Evolutionary conservation across 1,140 invertebrate genomes (phyloP).

Genomic region (Drosophila carrolli): DNA sequence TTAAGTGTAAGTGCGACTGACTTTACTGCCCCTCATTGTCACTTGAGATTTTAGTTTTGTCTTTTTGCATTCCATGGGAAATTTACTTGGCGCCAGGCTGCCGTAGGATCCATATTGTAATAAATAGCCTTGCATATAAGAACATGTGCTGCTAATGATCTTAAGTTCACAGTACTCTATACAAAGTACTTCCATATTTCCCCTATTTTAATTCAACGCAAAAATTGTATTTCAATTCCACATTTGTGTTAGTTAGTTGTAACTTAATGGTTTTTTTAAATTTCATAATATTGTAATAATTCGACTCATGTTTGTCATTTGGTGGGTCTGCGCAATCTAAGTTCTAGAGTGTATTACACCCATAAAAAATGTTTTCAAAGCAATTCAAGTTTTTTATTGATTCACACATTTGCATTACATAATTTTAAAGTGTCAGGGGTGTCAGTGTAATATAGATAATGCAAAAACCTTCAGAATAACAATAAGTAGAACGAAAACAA

Average conservation of each 20-base stretch:
- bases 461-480: conserved; percentile 47
- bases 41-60: conserved; percentile 9
- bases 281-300: neutral
- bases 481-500: conserved; percentile 45
- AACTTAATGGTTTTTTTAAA: too few species aligned
- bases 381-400: conserved; percentile 7
- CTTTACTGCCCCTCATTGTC: conserved; percentile 10
- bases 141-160: conserved; percentile 1
- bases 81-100: conserved; percentile 41
- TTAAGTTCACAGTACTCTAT: too few species aligned
- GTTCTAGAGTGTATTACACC: neutral
- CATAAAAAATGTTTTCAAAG: conserved; percentile 1
- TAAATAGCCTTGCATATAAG: neutral
- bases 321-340: neutral
- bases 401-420: conserved; percentile 16
- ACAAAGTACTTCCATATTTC: too few species aligned
- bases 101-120: conserved; percentile 38
- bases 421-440: conserved; percentile 36
- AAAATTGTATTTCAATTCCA: neutral
- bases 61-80: conserved; percentile 40
- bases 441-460: conserved; percentile 43
- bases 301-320: neutral
- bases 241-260: too few species aligned
- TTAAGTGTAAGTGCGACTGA: conserved; percentile 22
- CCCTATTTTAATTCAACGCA: neutral